Evolutionary conservation across 2,113 vertebrate genomes (phyloP), one percentile per base, ranked within the genome.

Genomic region (Otocyon megalotis): DNA sequence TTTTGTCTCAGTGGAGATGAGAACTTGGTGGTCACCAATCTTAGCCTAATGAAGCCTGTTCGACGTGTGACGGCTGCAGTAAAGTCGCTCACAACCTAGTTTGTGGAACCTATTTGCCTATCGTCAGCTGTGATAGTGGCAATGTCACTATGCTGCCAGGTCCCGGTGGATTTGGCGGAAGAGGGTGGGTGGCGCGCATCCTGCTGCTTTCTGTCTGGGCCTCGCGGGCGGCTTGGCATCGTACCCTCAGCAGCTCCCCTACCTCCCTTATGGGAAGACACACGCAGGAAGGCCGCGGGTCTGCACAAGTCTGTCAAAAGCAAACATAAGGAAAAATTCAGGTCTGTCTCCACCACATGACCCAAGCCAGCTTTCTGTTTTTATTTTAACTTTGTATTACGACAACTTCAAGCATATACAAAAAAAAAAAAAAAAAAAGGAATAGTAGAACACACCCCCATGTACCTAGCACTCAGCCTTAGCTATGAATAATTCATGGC

Each of bases 371-470:
- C 69, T 67, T 95, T 88, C 28, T 37, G 16, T n/a, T 87, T 91
- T 86, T 82, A 30, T 80, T 91, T 97, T 60, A 83, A 26, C 37
- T 88, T 74, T 81, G 32, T 35, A 74, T 67, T 32, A 79, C 28
- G 28, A 32, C n/a, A 92, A 88, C 56, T 89, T 88, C 32, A 84
- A 84, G 65, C 5, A 0, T 22, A 79, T 67, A 43, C 9, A 71
- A 53, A 65, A 43, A 43, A 43, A 43, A 43, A 43, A 43, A 5
- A 43, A 43, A 43, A 43, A 43, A 95, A 71, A 10, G 84, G 79
- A 48, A 32, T 9, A 67, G 35, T 54, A 37, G n/a, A 24, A 74
- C 22, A 82, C 37, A 37, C 9, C 26, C 26, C 69, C 28, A 50
- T 10, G n/a, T 65, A 93, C 9, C 11, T 37, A 37, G 35, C 65